Evolutionary conservation across 2,888 invertebrate species (phyloP).

Genomic region (Sipha maydis): DNA sequence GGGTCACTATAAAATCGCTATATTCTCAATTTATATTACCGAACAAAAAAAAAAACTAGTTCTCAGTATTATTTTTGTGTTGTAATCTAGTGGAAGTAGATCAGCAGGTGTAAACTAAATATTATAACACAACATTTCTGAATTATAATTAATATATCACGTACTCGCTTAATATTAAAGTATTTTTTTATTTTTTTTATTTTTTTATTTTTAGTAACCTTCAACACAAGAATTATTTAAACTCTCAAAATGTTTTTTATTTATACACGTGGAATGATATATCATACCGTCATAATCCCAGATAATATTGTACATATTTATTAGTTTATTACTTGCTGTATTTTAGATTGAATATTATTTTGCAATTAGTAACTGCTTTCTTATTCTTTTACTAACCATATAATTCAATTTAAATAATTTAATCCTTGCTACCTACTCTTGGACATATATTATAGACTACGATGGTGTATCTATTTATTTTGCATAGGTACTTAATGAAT

Average conservation of each 20-base stretch:
- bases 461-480: too few species aligned
- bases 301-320: not conserved
- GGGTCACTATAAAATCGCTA: not conserved
- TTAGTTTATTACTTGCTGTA: not conserved
- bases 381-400: not conserved
- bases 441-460: too few species aligned
- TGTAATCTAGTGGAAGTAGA: not conserved
- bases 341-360: not conserved
- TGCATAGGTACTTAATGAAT: too few species aligned
- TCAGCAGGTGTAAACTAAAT: constrained; percentile 3
- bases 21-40: not conserved
- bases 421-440: too few species aligned
- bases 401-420: not conserved
- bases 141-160: not conserved
- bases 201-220: not conserved
- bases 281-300: not conserved
- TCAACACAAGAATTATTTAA: not conserved
- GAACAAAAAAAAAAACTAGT: constrained; percentile 25
- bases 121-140: not conserved
- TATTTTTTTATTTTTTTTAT: too few species aligned
- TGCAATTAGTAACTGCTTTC: not conserved
- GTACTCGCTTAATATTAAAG: not conserved
- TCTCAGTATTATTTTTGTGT: not conserved
- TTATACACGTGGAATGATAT: not conserved
- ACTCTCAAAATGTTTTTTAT: not conserved